A percentile compares a stretch with the other conserved stretches of the same genome.
phyloP scores from a whole-genome alignment of 2,888 invertebrate species.

The Acholoe squamosa region DNA sequence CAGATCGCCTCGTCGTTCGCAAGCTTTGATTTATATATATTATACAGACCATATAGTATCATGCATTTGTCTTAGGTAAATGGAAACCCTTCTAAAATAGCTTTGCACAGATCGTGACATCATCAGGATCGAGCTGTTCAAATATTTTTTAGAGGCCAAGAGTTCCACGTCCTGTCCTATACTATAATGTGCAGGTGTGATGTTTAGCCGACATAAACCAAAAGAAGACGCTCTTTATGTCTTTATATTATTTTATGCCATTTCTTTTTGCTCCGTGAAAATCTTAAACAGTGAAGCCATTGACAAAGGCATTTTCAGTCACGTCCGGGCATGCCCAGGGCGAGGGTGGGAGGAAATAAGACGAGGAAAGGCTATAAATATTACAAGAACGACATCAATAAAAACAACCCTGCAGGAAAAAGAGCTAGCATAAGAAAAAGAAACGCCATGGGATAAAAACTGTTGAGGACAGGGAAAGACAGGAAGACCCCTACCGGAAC shows the following conservation, averaged over 20 bases:
- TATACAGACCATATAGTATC: too few species aligned
- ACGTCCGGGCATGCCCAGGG: background rate
- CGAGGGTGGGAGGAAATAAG: background rate
- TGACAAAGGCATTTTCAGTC: background rate
- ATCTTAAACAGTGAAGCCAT: constrained; percentile 3
- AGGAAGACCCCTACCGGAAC: background rate
- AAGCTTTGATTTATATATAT: too few species aligned
- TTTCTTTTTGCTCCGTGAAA: background rate
- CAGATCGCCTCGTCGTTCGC: too few species aligned
- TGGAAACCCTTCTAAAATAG: too few species aligned
- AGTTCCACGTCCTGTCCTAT: too few species aligned
- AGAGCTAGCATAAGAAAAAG: background rate
- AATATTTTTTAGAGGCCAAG: too few species aligned
- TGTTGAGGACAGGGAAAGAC: background rate
- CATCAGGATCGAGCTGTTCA: too few species aligned
- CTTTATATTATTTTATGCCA: background rate
- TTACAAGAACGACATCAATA: background rate
- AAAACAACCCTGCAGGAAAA: background rate
- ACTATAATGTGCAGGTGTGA: too few species aligned
- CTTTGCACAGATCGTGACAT: too few species aligned
- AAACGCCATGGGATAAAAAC: background rate
- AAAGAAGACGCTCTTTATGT: too few species aligned
- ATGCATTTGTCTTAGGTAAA: too few species aligned
- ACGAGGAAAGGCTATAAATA: constrained; percentile 9
- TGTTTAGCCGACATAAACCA: too few species aligned